Conservation (phyloP, 2,113 vertebrate genomes). For the Cepphus grylle region DNA sequence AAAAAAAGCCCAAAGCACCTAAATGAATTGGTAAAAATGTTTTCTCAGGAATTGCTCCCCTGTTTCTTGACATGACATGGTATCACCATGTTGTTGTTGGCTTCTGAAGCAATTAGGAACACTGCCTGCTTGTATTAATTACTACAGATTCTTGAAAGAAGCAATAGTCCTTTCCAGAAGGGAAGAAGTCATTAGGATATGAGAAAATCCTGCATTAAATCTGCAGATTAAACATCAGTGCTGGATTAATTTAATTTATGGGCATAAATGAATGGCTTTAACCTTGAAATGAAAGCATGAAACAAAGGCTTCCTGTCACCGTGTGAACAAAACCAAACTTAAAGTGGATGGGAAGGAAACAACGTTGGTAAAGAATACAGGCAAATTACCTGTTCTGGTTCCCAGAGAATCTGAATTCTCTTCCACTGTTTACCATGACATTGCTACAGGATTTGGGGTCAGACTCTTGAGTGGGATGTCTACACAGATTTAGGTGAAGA, state of each 20-base stretch:
- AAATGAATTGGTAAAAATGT: not conserved
- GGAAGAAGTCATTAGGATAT: not conserved
- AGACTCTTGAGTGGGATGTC: not conserved
- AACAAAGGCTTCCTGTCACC: not conserved
- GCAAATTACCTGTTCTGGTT: not conserved
- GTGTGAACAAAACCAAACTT: not conserved
- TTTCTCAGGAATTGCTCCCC: not conserved
- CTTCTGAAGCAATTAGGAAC: not conserved
- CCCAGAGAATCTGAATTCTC: not conserved
- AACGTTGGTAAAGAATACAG: not conserved
- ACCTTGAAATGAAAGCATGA: not conserved
- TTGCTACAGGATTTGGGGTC: not conserved
- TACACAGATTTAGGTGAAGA: not conserved
- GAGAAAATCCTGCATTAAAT: not conserved
- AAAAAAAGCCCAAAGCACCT: not conserved
- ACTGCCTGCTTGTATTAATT: not conserved
- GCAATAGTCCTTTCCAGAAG: not conserved
- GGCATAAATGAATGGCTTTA: not conserved
- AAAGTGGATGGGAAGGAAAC: rapidly evolving
- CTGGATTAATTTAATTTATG: not conserved
- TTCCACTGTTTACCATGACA: not conserved
- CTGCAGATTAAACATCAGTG: not conserved
- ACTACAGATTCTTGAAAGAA: not conserved
- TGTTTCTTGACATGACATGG: not conserved
- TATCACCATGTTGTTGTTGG: not conserved